Evolutionary conservation across 1,140 invertebrate genomes (phyloP), one percentile per base, ranked within the genome.

Genomic region (Drosophila orosa): DNA sequence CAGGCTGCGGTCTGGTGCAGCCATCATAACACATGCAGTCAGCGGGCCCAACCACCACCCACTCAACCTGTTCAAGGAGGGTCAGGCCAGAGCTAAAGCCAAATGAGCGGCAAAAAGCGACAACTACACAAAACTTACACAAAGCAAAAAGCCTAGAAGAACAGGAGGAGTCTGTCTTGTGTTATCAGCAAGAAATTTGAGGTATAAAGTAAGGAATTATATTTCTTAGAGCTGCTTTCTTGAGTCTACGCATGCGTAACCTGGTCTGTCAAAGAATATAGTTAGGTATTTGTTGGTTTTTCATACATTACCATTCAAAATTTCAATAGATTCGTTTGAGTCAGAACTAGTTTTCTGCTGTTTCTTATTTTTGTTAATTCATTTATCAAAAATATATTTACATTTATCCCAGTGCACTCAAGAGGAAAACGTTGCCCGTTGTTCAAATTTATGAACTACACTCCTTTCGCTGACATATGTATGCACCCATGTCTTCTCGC

Each of bases 361-460:
- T 27, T 27, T 27, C 27, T n/a, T 27, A 1, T 27, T 29, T 29
- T 7, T 6, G 9, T 29, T 29, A 29, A 29, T 29, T 29, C 27
- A 2, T 29, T 29, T 8, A 2, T 9, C 35, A n/a, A n/a, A 37
- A 37, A 37, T n/a, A n/a, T n/a, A n/a, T 37, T 3, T 37, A 3
- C 15, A 37, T 45, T 9, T 12, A 19, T 67, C 8, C 3, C 19
- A 33, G 44, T 68, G 61, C 35, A 33, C 0, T 8, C 25, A 25
- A 35, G 6, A 71, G 67, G 56, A 68, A 87, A 79, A 58, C 78
- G 59, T 72, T 56, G 67, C 62, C 61, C 35, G 47, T 42, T 85
- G 50, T 59, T 65, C 22, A 80, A 82, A 86, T 79, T 79, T 87
- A 87, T 86, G 75, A 37, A 87, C 78, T 87, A 66, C 74, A 78